Conservation (phyloP, 2,888 invertebrate genomes). For the Himalopsyche tibetana region DNA sequence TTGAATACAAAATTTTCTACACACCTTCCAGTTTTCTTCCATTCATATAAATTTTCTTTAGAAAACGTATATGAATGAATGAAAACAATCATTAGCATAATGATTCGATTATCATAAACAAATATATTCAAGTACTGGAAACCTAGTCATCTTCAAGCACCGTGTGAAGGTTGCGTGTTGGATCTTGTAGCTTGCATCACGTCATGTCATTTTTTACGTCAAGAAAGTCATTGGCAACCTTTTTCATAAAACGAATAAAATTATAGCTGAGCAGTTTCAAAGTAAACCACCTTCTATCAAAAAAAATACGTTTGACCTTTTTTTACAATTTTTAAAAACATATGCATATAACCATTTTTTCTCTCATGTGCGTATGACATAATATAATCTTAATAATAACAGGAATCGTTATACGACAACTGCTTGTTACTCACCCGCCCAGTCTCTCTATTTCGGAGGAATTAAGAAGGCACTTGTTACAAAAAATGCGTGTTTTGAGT, state of each 20-base stretch:
- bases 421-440: no score
- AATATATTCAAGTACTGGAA: slow-evolving; percentile 3
- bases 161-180: slow-evolving; percentile 7
- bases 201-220: not conserved
- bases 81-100: not conserved
- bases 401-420: no score
- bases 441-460: no score
- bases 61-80: not conserved
- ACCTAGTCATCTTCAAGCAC: not conserved
- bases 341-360: no score
- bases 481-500: no score
- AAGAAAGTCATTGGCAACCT: not conserved
- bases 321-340: no score
- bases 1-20: not conserved
- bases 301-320: no score
- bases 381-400: no score
- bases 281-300: not conserved
- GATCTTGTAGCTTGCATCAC: not conserved
- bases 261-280: not conserved
- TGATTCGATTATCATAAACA: not conserved
- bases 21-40: not conserved
- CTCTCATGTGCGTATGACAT: no score
- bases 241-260: not conserved
- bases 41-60: slow-evolving; percentile 4
- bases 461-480: no score